Evolutionary conservation across 2,888 invertebrate genomes (phyloP).

Genomic region (Euphydryas editha): DNA sequence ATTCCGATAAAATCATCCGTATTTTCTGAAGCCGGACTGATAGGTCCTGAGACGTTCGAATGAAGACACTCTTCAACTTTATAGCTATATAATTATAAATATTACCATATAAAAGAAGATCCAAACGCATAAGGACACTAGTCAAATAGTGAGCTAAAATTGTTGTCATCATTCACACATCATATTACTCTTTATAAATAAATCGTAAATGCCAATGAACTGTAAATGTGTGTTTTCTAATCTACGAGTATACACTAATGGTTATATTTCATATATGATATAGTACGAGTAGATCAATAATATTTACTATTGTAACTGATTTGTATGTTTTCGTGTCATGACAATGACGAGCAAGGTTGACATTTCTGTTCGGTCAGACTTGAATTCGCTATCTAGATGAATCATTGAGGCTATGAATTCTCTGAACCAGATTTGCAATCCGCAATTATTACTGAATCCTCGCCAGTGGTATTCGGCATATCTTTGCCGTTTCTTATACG

Average conservation of each 20-base stretch:
- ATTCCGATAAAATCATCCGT: no score
- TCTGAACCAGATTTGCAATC: conserved; percentile 24
- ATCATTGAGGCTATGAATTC: conserved; percentile 33
- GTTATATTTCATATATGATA: not conserved
- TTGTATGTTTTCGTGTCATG: conserved; percentile 12
- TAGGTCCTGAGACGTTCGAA: no score
- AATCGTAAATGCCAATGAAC: conserved; percentile 27
- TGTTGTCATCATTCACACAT: not conserved
- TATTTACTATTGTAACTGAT: not conserved
- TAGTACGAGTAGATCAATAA: not conserved
- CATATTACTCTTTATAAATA: conserved; percentile 20
- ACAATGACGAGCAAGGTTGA: conserved; percentile 24
- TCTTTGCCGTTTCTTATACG: conserved; percentile 11
- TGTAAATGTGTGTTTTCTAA: conserved; percentile 16
- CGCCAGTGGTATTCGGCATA: conserved; percentile 11
- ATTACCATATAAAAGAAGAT: not conserved
- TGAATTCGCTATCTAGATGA: conserved; percentile 34
- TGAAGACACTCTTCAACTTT: not conserved
- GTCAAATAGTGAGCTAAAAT: not conserved
- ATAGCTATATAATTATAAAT: not conserved
- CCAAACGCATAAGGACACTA: not conserved
- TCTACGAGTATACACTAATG: not conserved
- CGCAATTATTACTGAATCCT: conserved; percentile 31
- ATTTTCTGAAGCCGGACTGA: no score
- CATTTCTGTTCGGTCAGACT: no score